A percentile compares a stretch with the other conserved stretches of the same genome.
These are phyloP conservation scores for Habropoda laboriosa DNA, from an alignment of 1,140 invertebrate species.

Conservation along the genomic window DNA sequence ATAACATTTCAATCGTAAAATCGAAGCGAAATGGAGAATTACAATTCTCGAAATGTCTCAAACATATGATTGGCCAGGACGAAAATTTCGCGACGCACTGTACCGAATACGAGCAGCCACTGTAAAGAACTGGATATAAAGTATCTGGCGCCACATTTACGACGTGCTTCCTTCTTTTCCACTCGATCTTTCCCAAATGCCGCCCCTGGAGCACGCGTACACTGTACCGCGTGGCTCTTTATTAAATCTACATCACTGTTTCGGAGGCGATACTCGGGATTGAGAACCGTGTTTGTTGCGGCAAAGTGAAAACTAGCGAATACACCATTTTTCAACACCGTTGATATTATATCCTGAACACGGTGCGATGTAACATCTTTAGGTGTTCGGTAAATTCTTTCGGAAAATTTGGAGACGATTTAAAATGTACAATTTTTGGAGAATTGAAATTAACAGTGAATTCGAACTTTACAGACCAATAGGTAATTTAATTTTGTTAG, in stretches of 20 bases:
- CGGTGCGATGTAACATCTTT: background rate
- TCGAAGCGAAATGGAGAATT: background rate
- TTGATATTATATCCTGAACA: background rate
- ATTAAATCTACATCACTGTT: conserved; percentile 22
- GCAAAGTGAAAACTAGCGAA: background rate
- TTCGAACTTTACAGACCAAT: no score
- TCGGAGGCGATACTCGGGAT: background rate
- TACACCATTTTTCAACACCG: background rate
- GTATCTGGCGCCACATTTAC: conserved; percentile 60
- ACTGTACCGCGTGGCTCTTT: background rate
- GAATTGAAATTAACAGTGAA: no score
- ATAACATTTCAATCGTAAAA: no score
- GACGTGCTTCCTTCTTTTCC: conserved; percentile 62
- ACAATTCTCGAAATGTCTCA: background rate
- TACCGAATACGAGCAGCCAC: conserved; percentile 4
- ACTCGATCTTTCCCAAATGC: conserved; percentile 60
- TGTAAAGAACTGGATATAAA: conserved; percentile 62
- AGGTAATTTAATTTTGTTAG: no score
- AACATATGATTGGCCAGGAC: background rate
- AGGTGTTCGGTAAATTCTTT: no score
- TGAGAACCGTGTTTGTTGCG: background rate
- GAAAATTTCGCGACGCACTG: conserved; percentile 52
- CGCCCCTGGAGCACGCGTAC: conserved; percentile 4
- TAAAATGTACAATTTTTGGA: no score
- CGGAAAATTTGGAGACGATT: no score